A percentile compares a stretch with the other conserved stretches of the same genome.
Evolutionary conservation across 2,113 vertebrate genomes (phyloP).

Genomic region (Lepidothrix coronata): DNA sequence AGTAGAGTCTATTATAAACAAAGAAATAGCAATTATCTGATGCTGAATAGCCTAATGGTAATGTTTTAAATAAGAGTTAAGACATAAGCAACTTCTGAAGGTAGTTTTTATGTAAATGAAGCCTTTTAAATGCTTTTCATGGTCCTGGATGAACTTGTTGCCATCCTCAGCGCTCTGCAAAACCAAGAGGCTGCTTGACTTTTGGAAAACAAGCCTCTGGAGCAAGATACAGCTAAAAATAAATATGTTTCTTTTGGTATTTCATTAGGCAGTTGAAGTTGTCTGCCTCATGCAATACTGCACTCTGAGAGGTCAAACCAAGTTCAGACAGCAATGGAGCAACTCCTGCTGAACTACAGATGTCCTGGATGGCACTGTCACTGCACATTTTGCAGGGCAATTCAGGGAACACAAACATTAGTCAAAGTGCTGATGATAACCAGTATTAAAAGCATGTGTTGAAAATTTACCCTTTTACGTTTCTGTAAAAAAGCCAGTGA

Average conservation of each 20-base stretch:
- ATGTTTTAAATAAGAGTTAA: neutral
- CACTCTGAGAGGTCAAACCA: neutral
- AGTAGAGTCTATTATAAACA: neutral
- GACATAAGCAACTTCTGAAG: neutral
- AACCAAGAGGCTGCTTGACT: neutral
- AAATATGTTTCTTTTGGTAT: neutral
- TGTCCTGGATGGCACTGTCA: neutral
- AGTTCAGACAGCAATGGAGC: neutral
- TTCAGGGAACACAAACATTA: neutral
- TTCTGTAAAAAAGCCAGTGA: neutral
- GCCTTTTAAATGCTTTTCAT: neutral
- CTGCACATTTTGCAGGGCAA: neutral
- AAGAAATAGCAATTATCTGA: rapidly evolving
- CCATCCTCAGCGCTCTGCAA: neutral
- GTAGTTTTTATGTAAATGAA: neutral
- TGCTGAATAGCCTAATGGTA: neutral
- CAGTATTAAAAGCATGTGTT: neutral
- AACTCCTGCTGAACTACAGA: neutral
- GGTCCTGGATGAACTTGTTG: neutral
- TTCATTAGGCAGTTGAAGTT: neutral
- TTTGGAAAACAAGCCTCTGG: neutral
- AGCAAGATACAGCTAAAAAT: neutral
- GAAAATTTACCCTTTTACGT: neutral
- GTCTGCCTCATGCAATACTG: neutral
- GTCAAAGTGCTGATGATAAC: neutral